Evolutionary conservation across 2,797 vertebrate genomes (phyloP).

Genomic region (Selene dorsalis): DNA sequence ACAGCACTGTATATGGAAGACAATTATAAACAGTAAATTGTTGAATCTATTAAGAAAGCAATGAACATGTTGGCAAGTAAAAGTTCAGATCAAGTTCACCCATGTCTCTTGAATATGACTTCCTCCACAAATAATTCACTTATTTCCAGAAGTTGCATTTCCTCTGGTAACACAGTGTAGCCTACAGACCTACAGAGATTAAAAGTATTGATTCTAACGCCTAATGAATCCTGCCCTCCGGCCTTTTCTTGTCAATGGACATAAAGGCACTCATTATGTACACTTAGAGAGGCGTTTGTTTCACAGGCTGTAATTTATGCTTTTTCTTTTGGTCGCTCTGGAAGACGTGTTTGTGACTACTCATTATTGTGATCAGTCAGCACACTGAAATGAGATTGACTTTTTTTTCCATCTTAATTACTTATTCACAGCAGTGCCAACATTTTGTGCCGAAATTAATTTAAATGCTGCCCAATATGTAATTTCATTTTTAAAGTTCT

Average conservation of each 20-base stretch:
- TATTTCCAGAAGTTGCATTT: neutral
- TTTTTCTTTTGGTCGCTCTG: neutral
- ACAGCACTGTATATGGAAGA: neutral
- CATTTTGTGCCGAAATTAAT: neutral
- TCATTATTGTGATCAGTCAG: neutral
- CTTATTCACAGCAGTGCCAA: neutral
- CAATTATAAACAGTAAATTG: neutral
- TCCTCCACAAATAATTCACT: constrained; percentile 13
- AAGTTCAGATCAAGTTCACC: constrained; percentile 1
- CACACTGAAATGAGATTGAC: constrained; percentile 36
- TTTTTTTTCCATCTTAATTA: constrained; percentile 12
- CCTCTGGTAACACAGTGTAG: neutral
- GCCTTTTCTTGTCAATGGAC: neutral
- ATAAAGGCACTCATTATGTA: neutral
- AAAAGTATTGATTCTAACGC: constrained; percentile 22
- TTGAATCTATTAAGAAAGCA: neutral
- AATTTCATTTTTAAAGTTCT: too few relatives aligned
- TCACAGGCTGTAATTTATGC: neutral
- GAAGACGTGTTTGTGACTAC: neutral
- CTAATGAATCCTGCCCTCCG: neutral
- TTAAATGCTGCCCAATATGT: neutral
- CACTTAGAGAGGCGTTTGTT: neutral
- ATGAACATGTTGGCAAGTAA: neutral
- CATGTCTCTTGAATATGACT: neutral
- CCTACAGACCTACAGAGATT: neutral